phyloP scores from a whole-genome alignment of 2,797 vertebrate genomes.

The Lates japonicus region DNA sequence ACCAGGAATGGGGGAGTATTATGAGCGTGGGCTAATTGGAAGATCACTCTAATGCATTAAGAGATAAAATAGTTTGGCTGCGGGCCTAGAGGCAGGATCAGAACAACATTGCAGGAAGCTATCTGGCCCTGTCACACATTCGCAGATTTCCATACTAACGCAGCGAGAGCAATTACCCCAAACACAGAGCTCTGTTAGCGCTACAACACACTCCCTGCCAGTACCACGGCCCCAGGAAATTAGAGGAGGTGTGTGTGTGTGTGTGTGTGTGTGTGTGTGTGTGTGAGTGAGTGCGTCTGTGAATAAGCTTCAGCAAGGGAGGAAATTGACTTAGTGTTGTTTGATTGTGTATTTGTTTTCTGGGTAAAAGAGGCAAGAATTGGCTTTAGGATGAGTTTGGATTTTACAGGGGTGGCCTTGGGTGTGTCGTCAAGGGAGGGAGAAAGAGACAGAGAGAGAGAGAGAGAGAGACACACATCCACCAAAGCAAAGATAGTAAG shows the following conservation, averaged over 20 bases:
- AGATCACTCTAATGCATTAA: constrained; percentile 99
- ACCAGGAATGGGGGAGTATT: constrained; percentile 98
- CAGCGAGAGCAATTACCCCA: constrained; percentile 95
- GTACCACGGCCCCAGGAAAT: constrained; percentile 87
- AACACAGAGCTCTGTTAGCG: constrained; percentile 97
- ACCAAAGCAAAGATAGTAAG: constrained; percentile 86
- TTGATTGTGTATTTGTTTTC: constrained; percentile 87
- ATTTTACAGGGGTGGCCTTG: constrained; percentile 79
- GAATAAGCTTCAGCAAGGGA: constrained; percentile 76
- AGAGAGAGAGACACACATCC: constrained; percentile 71
- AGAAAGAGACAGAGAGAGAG: constrained; percentile 15
- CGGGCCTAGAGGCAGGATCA: constrained; percentile 99
- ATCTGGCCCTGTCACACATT: constrained; percentile 99
- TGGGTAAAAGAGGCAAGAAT: constrained; percentile 76
- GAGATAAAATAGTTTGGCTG: constrained; percentile 99
- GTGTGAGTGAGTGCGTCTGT: constrained; percentile 60
- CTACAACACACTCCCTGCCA: constrained; percentile 92
- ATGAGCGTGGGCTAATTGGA: constrained; percentile 99
- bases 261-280: constrained; percentile 58
- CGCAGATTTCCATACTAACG: constrained; percentile 99
- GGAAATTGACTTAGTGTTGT: constrained; percentile 88
- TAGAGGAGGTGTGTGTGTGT: constrained; percentile 76
- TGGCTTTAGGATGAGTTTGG: constrained; percentile 74
- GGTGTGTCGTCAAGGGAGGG: constrained; percentile 65
- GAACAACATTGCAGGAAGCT: constrained; percentile 97